These are phyloP conservation scores for Plebejus argus DNA, from an alignment of 2,888 invertebrate genomes.

Conservation along the genomic window DNA sequence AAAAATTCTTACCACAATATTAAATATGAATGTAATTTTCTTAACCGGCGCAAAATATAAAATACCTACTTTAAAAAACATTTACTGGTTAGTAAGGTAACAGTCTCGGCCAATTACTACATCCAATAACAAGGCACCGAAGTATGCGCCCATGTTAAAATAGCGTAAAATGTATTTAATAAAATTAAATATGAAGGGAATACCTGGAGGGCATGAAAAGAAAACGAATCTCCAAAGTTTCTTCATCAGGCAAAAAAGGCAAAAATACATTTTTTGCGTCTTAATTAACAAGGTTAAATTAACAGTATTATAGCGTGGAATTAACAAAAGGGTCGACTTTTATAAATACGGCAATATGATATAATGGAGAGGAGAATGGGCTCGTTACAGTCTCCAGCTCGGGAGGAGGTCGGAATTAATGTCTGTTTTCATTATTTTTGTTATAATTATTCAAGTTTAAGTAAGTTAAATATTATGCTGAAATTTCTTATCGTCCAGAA, in stretches of 20 bases:
- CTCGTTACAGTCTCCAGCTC: conserved; percentile 47
- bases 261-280: conserved; percentile 33
- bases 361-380: conserved; percentile 63
- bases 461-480: conserved; percentile 19
- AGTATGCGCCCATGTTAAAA: not conserved
- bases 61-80: not conserved
- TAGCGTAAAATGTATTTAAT: not conserved
- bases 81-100: not conserved
- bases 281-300: conserved; percentile 53
- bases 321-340: conserved; percentile 50
- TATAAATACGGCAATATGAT: conserved; percentile 65
- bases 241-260: conserved; percentile 30
- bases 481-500: conserved; percentile 17
- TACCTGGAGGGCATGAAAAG: conserved; percentile 16
- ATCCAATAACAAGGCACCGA: not conserved
- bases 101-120: not conserved
- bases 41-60: no score
- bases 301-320: conserved; percentile 54
- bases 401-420: conserved; percentile 26
- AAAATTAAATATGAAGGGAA: conserved; percentile 9
- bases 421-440: conserved; percentile 31
- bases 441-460: conserved; percentile 32
- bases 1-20: no score
- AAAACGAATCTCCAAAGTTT: conserved; percentile 26
- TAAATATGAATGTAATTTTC: no score